These are phyloP conservation scores for Empis livida DNA, from an alignment of 2,888 invertebrate species.

Conservation along the genomic window DNA sequence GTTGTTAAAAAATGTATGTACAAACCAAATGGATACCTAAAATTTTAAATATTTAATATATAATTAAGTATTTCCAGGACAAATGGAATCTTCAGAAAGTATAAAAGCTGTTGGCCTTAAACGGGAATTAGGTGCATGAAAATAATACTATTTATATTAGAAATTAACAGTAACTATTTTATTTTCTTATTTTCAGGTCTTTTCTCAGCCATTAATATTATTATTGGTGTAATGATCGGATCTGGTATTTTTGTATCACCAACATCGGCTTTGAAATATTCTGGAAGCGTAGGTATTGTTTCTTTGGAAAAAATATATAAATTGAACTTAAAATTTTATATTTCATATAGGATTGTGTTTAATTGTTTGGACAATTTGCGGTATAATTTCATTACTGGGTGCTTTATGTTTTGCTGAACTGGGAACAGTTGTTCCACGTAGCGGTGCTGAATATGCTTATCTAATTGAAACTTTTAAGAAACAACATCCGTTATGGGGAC, in stretches of 20 bases:
- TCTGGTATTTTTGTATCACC: conserved; percentile 83
- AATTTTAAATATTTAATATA: too few relatives aligned
- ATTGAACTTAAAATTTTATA: too few relatives aligned
- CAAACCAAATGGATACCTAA: too few relatives aligned
- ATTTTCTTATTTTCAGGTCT: too few relatives aligned
- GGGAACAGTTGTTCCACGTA: conserved; percentile 62
- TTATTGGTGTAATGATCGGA: conserved; percentile 81
- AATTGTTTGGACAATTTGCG: conserved; percentile 65
- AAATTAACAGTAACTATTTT: too few relatives aligned
- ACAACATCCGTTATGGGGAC: conserved; percentile 55
- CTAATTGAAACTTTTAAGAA: conserved; percentile 60
- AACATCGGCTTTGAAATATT: conserved; percentile 52
- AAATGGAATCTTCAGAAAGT: too few relatives aligned
- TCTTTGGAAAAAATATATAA: too few relatives aligned
- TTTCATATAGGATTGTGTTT: conserved; percentile 68
- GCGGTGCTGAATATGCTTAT: conserved; percentile 73
- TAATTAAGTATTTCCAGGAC: too few relatives aligned
- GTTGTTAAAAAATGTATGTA: too few relatives aligned
- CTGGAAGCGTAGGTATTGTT: conserved; percentile 73
- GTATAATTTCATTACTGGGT: conserved; percentile 64
- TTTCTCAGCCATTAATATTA: conserved; percentile 68
- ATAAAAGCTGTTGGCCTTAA: too few relatives aligned
- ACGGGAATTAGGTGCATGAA: too few relatives aligned
- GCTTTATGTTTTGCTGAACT: conserved; percentile 70
- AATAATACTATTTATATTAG: too few relatives aligned